Conservation (phyloP, 2,888 invertebrate genomes). For the Galerucella calmariensis region DNA sequence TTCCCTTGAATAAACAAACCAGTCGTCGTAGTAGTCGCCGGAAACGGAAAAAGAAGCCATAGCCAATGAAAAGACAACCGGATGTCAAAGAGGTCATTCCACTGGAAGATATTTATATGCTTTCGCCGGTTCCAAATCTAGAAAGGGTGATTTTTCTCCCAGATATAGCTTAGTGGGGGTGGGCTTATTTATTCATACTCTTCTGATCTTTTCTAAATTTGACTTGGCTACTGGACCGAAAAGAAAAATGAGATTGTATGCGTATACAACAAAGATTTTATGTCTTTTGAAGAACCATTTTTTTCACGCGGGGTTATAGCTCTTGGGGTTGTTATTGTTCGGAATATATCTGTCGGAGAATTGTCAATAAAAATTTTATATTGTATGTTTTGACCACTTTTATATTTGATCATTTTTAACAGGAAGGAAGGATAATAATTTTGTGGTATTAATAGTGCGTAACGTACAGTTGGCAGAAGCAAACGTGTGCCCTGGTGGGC, state of each 20-base stretch:
- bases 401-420: neutral
- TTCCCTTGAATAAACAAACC: constrained; percentile 57
- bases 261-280: constrained; percentile 23
- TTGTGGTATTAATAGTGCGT: no score
- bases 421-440: neutral
- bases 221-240: constrained; percentile 47
- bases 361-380: constrained; percentile 18
- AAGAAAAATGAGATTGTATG: constrained; percentile 40
- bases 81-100: constrained; percentile 62
- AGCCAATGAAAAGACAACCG: constrained; percentile 60
- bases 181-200: constrained; percentile 59
- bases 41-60: constrained; percentile 60
- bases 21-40: constrained; percentile 49
- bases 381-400: constrained; percentile 25
- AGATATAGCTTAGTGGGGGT: constrained; percentile 52
- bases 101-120: constrained; percentile 63
- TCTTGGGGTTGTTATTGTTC: constrained; percentile 20
- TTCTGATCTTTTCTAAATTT: constrained; percentile 45
- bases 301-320: constrained; percentile 26
- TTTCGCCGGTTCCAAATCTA: constrained; percentile 56
- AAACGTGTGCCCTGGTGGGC: no score
- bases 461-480: no score
- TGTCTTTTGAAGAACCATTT: constrained; percentile 28
- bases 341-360: constrained; percentile 19
- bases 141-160: constrained; percentile 58